Evolutionary conservation across 2,888 invertebrate species (phyloP), one percentile per base, ranked within the genome.

Genomic region (Synanthedon andrenaeformis): DNA sequence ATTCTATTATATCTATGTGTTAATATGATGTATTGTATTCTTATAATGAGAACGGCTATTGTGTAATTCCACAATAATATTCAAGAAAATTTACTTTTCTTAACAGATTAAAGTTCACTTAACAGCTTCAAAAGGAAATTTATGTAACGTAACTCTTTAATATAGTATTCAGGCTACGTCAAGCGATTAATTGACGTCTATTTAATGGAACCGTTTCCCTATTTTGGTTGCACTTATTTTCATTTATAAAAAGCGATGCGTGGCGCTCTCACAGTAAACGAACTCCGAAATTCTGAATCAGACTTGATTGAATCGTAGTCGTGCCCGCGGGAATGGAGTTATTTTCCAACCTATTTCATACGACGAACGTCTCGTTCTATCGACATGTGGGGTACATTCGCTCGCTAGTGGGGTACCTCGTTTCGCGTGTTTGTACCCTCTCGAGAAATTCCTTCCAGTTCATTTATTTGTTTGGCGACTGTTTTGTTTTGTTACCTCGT

Each of bases 311-410:
- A 84, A 85, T 84, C 82, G 75, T 72, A 77, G 74, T 68, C 71
- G 70, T 71, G 81, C 85, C 83, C 81, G 69, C 71, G 83, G 83
- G 83, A 80, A 77, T 71, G 70, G 73, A 78, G 79, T 81, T 82
- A 82, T 84, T 85, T 85, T 82, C 83, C 84, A 74, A 82, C 76
- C 82, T 83, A 83, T 85, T 83, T 82, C 76, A 75, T 82, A 73
- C 68, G 70, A 67, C 74, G 73, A 70, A 67, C 74, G 73, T 76
- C 74, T 67, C 56, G 62, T 35, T 62, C 67, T 62, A 66, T 70
- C 52, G 42, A 52, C 42, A 17, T 51, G 35, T 23, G 35, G 35
- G 35, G 35, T 35, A 35, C 35, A n/a, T 28, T 50, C 28, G 19
- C 5, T 50, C n/a, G 35, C 14, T 23, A 12, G 51, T 35, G 12